Percentiles rank a stretch among this genome's conserved stretches.
These are phyloP conservation scores for Sebastes jordani DNA, from an alignment of 2,797 vertebrate genomes.

Conservation along the genomic window DNA sequence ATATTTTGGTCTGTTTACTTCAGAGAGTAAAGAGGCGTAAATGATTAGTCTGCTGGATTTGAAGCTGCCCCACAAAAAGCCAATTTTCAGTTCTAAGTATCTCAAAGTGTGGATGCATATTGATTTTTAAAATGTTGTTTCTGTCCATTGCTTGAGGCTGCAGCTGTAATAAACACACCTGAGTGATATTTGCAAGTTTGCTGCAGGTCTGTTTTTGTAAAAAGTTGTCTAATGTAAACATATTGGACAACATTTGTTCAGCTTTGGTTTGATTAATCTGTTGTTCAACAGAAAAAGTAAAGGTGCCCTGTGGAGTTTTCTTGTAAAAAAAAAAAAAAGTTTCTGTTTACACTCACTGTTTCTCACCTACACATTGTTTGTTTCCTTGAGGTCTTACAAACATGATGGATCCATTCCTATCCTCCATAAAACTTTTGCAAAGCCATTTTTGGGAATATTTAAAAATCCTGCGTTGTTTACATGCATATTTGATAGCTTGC, in stretches of 20 bases:
- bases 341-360: not conserved
- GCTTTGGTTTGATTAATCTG: not conserved
- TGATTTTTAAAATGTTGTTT: conserved; percentile 31
- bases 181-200: conserved; percentile 9
- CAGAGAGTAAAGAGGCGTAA: not conserved
- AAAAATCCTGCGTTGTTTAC: not conserved
- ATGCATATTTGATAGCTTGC: not conserved
- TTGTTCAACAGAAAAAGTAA: not conserved
- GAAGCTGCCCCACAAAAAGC: not conserved
- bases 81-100: conserved; percentile 1
- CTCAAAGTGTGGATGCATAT: conserved; percentile 4
- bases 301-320: not conserved
- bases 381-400: not conserved
- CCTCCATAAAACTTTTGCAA: not conserved
- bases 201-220: not conserved
- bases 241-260: not conserved
- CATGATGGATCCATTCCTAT: not conserved
- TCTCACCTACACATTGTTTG: not conserved
- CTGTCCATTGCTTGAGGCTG: not conserved
- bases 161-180: not conserved
- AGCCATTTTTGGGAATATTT: not conserved
- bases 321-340: not conserved
- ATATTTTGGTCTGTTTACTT: not conserved
- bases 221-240: not conserved
- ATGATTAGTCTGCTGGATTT: not conserved